phyloP scores from a whole-genome alignment of 2,113 vertebrate species.

The Poeciliopsis occidentalis region DNA sequence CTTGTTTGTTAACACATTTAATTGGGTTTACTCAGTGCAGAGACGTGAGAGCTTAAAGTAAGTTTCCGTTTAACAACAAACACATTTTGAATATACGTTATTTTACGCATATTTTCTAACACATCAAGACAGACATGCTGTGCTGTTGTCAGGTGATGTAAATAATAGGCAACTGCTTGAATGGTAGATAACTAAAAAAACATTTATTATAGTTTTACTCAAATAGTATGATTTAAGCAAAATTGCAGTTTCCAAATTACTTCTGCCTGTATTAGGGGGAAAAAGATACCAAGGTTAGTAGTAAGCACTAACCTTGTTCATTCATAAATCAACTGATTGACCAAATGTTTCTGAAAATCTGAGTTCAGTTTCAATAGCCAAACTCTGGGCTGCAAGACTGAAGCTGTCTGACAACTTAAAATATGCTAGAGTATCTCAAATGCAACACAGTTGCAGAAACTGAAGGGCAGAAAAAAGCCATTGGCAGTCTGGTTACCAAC shows the following conservation, averaged over 20 bases:
- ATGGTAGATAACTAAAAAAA: neutral
- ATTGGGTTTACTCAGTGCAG: conserved; percentile 75
- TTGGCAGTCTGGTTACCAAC: no score
- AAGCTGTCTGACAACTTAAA: no score
- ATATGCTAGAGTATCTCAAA: no score
- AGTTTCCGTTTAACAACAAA: conserved; percentile 37
- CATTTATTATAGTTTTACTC: neutral
- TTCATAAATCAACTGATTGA: no score
- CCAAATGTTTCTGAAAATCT: no score
- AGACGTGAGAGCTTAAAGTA: conserved; percentile 53
- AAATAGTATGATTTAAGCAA: neutral
- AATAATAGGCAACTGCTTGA: neutral
- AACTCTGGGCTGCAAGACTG: no score
- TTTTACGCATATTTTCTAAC: neutral
- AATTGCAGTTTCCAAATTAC: neutral
- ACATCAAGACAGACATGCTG: neutral
- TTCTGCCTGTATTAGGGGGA: no score
- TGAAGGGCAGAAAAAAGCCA: no score
- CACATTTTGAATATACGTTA: conserved; percentile 4
- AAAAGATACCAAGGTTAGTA: no score
- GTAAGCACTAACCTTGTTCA: no score
- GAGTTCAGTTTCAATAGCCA: no score
- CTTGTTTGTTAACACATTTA: conserved; percentile 83
- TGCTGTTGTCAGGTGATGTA: neutral
- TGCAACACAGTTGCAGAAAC: no score